Conservation (phyloP, 2,888 invertebrate species). For the Oegoconia quadripuncta region DNA sequence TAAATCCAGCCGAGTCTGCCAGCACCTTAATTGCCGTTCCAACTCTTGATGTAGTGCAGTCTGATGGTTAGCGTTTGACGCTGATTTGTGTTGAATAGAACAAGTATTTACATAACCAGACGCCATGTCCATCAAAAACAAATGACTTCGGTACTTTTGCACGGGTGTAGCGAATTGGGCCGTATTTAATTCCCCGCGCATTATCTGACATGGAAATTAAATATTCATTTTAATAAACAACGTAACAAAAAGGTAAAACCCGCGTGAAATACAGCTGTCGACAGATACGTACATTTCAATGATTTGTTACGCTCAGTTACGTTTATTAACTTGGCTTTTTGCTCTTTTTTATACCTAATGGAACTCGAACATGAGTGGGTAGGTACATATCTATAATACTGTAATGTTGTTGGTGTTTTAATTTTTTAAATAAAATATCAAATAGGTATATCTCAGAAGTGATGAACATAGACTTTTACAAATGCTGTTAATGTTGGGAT, state of each 20-base stretch:
- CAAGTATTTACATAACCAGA: conserved; percentile 35
- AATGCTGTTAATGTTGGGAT: no score
- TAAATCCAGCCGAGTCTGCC: conserved; percentile 52
- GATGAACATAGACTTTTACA: no score
- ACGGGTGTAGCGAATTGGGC: conserved; percentile 3
- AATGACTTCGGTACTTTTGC: conserved; percentile 5
- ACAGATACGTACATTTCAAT: conserved; percentile 39
- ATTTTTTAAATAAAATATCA: conserved; percentile 8
- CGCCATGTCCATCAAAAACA: conserved; percentile 18
- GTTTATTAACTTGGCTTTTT: conserved; percentile 38
- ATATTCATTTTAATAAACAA: conserved; percentile 66
- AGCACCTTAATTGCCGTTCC: conserved; percentile 54
- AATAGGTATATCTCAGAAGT: no score
- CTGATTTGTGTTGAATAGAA: conserved; percentile 37
- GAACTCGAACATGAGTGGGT: conserved; percentile 33
- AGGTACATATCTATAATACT: conserved; percentile 12
- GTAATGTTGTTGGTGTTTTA: conserved; percentile 10
- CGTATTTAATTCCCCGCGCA: conserved; percentile 9
- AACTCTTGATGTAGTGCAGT: conserved; percentile 25
- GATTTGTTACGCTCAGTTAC: conserved; percentile 49
- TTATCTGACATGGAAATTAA: conserved; percentile 52
- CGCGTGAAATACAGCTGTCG: conserved; percentile 44
- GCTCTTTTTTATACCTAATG: conserved; percentile 42
- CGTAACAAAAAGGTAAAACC: conserved; percentile 42
- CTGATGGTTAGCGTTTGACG: conserved; percentile 31